A percentile compares a stretch with the other conserved stretches of the same genome.
Conservation (phyloP, 1,140 invertebrate genomes). For the Drosophila erecta region DNA sequence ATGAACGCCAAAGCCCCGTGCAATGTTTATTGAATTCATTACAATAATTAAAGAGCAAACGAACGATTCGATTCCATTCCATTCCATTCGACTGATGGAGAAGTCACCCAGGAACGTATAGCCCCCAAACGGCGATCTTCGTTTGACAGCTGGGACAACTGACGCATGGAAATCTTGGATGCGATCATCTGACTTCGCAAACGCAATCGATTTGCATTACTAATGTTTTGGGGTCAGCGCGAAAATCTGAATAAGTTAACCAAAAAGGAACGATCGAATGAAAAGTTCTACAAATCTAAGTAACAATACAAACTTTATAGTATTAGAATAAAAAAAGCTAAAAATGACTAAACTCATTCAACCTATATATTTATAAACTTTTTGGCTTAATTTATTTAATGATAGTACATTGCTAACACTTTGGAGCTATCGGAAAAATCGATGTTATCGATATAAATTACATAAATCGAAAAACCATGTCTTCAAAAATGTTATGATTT, state of each 20-base stretch:
- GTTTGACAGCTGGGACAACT: slow-evolving; percentile 22
- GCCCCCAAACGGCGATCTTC: slow-evolving; percentile 11
- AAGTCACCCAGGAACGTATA: slow-evolving; percentile 22
- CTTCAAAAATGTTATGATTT: no score
- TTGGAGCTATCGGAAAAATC: no score
- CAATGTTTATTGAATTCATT: slow-evolving; percentile 50
- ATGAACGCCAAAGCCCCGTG: slow-evolving; percentile 15
- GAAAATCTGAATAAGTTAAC: background rate
- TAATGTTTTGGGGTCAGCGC: slow-evolving; percentile 2
- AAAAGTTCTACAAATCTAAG: background rate
- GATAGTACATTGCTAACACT: no score
- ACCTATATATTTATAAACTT: no score
- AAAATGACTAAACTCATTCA: no score
- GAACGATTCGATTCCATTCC: slow-evolving; percentile 10
- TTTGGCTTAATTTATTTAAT: no score
- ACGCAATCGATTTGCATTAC: slow-evolving; percentile 26
- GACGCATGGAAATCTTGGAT: slow-evolving; percentile 34
- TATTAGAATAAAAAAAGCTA: no score
- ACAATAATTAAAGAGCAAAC: slow-evolving; percentile 45
- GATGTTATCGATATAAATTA: no score
- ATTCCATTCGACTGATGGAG: slow-evolving; percentile 7
- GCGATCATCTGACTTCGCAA: slow-evolving; percentile 34
- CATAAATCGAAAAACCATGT: no score
- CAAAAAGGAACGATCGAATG: background rate
- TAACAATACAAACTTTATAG: no score